These are phyloP conservation scores for Hippocampus zosterae DNA, from an alignment of 2,113 vertebrate species.

Conservation along the genomic window DNA sequence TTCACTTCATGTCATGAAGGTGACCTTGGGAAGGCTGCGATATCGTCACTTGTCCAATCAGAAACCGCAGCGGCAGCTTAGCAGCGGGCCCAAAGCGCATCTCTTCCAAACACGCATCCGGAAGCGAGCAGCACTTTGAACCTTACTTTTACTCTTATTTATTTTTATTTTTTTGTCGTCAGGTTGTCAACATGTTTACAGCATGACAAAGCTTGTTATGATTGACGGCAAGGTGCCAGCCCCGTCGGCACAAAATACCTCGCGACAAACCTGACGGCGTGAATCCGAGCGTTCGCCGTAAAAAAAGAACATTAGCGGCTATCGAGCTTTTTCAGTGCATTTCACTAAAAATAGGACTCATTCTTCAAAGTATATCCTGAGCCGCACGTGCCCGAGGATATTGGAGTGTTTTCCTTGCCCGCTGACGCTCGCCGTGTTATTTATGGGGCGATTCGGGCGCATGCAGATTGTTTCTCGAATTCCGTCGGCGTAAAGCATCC, in stretches of 20 bases:
- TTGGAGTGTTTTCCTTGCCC: not conserved
- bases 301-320: not conserved
- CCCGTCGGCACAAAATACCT: conserved; percentile 9
- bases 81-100: conserved; percentile 1
- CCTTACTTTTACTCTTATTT: not conserved
- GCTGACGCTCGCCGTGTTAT: not conserved
- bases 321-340: not conserved
- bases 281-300: not conserved
- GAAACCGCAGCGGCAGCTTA: not conserved
- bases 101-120: not conserved
- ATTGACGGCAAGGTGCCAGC: conserved; percentile 1
- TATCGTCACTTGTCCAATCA: conserved; percentile 1
- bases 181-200: not conserved
- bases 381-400: not conserved
- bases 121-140: conserved; percentile 6
- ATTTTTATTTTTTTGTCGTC: not conserved
- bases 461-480: no score
- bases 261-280: conserved; percentile 3
- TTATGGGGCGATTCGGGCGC: no score
- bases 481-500: no score
- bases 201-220: not conserved
- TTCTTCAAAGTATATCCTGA: conserved; percentile 5
- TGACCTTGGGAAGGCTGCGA: not conserved
- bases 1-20: conserved; percentile 2
- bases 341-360: conserved; percentile 14